Percentiles rank a stretch among this genome's conserved stretches.
phyloP scores from a whole-genome alignment of 2,797 vertebrate species.

The Enteromius treurensis region DNA sequence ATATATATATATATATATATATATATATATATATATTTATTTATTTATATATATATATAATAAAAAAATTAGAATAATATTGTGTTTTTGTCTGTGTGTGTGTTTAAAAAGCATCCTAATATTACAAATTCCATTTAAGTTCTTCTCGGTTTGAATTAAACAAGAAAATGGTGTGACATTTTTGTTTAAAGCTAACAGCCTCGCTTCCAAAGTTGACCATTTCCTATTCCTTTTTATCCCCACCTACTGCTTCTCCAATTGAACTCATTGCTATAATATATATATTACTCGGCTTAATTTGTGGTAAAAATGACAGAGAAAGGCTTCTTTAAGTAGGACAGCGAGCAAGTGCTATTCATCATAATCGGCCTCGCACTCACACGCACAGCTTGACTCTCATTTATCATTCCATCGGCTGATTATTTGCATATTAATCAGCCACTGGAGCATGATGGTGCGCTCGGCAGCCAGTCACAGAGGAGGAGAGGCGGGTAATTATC shows the following conservation, averaged over 20 bases:
- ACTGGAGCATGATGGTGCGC: conserved; percentile 83
- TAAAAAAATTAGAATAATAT: not conserved
- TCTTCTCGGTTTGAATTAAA: conserved; percentile 44
- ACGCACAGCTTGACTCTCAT: conserved; percentile 83
- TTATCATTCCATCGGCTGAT: conserved; percentile 89
- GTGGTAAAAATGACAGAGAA: conserved; percentile 84
- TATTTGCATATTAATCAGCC: conserved; percentile 95
- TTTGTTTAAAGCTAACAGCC: conserved; percentile 43
- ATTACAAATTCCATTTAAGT: conserved; percentile 50
- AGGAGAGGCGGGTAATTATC: conserved; percentile 87
- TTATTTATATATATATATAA: too few species aligned
- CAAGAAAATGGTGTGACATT: conserved; percentile 45
- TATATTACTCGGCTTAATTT: conserved; percentile 85
- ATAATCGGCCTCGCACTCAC: conserved; percentile 82
- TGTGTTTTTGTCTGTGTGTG: not conserved
- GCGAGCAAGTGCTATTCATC: conserved; percentile 86
- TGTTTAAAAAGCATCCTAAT: conserved; percentile 49
- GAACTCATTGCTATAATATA: conserved; percentile 78
- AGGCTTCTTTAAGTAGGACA: conserved; percentile 89
- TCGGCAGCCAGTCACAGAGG: conserved; percentile 61
- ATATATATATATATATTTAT: too few species aligned
- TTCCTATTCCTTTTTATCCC: conserved; percentile 29
- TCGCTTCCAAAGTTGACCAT: conserved; percentile 76
- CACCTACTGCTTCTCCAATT: conserved; percentile 25
- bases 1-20: too few species aligned